Base-by-base conservation (phyloP, 2,888 invertebrate species). In the Salticus scenicus region DNA sequence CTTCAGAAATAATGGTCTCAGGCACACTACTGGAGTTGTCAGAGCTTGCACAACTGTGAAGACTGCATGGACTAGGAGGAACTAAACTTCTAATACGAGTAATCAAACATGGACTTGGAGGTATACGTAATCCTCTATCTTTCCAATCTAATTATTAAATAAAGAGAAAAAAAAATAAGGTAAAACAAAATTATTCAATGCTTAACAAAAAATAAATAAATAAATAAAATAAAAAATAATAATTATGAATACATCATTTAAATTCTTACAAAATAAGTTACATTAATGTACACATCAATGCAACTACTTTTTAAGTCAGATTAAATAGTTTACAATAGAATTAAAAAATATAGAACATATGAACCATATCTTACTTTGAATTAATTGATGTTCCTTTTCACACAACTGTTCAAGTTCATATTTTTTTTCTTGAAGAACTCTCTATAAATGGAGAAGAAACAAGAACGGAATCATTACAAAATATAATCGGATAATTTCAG, bases 391-490 rank as follows among this genome's bases (percentile, higher is more conserved):
- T 76, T 89, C 89, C 64, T 88, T 86, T 67, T 89, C 88, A 84
- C 89, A 88, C 14, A 89, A 78, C 66, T 88, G 84, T 51, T 89
- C 88, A 31, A 89, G 87, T 77, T 89, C 89, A 96, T 74, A 77
- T 24, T 88, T 94, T 91, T 97, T 96, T 66, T 94, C 94, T 91
- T 97, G 96, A 30, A 97, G 92, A 42, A 95, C 93, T 89, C 96
- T 93, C 92, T 97, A 63, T 37, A 72, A 73, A n/a, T n/a, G n/a
- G 47, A n/a, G 75, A 37, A 75, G n/a, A 51, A 69, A 67, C 71
- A 64, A 51, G 24, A 76, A 31, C 37, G 47, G 17, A 14, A 14
- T 5, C 1, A 73, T 17, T 8, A 51, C 33, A 57, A 47, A 47
- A 47, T 47, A n/a, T 4, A n/a, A 47, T n/a, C n/a, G n/a, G n/a